Evolutionary conservation across 1,140 invertebrate genomes (phyloP).

Genomic region (Caerostris darwini): DNA sequence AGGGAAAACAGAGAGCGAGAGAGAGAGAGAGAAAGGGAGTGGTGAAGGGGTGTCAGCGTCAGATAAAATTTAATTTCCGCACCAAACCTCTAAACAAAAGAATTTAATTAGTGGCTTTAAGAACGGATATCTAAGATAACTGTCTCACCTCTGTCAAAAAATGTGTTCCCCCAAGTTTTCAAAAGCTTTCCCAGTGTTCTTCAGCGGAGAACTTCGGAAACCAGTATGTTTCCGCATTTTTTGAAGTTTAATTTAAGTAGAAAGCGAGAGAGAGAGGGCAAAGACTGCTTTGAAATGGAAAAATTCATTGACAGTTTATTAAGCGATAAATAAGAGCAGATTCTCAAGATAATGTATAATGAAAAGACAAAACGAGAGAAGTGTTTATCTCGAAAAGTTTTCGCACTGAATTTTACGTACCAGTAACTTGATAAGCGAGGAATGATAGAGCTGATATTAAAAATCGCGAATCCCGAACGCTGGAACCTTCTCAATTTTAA

Average conservation of each 20-base stretch:
- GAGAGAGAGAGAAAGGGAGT: no score
- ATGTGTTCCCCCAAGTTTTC: constrained; percentile 11
- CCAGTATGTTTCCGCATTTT: constrained; percentile 35
- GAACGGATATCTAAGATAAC: constrained; percentile 50
- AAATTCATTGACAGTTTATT: constrained; percentile 55
- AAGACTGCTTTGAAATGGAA: constrained; percentile 25
- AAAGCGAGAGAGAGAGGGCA: background rate
- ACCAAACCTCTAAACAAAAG: constrained; percentile 63
- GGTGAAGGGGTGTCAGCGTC: background rate
- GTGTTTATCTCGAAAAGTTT: constrained; percentile 36
- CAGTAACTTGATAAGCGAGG: background rate
- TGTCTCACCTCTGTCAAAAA: constrained; percentile 44
- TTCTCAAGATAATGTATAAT: constrained; percentile 34
- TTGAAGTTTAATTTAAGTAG: constrained; percentile 43
- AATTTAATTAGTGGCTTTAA: constrained; percentile 71
- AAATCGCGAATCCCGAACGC: background rate
- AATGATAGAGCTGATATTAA: constrained; percentile 10
- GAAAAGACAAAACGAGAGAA: constrained; percentile 6
- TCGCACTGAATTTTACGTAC: background rate
- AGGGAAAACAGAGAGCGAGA: background rate
- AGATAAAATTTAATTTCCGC: constrained; percentile 73
- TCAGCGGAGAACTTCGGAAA: background rate
- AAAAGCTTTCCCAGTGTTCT: constrained; percentile 23
- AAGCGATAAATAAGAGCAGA: constrained; percentile 2
- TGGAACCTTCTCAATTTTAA: background rate